A percentile compares a stretch with the other conserved stretches of the same genome.
phyloP scores from a whole-genome alignment of 2,113 vertebrate species.

The Polypterus bichir region DNA sequence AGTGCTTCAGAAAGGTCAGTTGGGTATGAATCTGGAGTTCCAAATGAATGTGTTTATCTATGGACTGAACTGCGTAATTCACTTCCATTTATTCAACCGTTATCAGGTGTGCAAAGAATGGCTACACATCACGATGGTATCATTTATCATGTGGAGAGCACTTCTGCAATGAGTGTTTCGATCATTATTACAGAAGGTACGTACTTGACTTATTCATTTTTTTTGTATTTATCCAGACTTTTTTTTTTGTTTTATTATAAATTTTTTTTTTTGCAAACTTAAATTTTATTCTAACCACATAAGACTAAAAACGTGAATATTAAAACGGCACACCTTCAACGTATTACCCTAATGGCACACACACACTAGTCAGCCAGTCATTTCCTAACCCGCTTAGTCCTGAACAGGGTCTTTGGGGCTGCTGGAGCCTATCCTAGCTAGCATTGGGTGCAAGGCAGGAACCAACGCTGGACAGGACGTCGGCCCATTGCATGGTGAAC shows the following conservation, averaged over 20 bases:
- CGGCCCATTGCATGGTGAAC: no score
- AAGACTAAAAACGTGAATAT: no score
- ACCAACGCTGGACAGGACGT: no score
- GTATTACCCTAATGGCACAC: no score
- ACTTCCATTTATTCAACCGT: not conserved
- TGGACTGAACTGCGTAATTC: not conserved
- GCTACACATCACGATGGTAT: constrained; percentile 95
- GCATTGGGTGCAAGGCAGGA: no score
- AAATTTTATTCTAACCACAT: no score
- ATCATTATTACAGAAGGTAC: constrained; percentile 95
- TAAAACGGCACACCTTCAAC: no score
- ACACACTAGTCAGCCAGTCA: no score
- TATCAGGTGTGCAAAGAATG: constrained; percentile 90
- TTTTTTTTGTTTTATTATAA: not conserved
- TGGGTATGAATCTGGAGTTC: not conserved
- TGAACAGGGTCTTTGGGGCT: no score
- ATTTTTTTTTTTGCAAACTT: not conserved
- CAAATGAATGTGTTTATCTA: not conserved
- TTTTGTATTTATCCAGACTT: not conserved
- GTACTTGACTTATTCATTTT: not conserved
- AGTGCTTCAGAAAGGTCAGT: constrained; percentile 85
- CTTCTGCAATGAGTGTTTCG: constrained; percentile 97
- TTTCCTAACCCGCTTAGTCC: no score
- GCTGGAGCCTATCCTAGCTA: no score
- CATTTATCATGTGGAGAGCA: constrained; percentile 95